phyloP scores from a whole-genome alignment of 1,140 invertebrate genomes.

The Diachasmimorpha longicaudata region DNA sequence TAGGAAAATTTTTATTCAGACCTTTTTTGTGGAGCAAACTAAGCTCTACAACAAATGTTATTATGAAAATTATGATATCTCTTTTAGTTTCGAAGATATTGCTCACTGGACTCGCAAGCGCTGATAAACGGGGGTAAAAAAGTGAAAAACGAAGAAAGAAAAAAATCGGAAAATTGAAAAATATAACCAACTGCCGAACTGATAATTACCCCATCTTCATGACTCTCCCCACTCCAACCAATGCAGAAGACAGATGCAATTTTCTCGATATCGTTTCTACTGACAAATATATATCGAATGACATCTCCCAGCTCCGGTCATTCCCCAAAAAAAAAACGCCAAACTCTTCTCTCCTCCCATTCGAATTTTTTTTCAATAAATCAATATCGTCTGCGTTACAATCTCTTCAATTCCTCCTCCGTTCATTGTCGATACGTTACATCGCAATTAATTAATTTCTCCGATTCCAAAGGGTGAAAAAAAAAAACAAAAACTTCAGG shows the following conservation, averaged over 20 bases:
- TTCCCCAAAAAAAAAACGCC: not conserved
- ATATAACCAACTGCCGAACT: not conserved
- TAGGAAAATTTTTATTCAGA: too few species aligned
- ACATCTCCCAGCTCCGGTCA: slow-evolving; percentile 42
- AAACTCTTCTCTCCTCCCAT: not conserved
- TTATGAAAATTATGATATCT: too few species aligned
- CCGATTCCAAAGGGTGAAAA: not conserved
- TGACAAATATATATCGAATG: slow-evolving; percentile 57
- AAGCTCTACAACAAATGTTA: too few species aligned
- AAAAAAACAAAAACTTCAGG: slow-evolving; percentile 1
- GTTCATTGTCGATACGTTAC: not conserved
- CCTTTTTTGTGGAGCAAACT: too few species aligned
- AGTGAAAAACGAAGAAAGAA: too few species aligned
- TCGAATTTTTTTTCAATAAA: slow-evolving; percentile 5
- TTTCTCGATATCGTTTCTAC: slow-evolving; percentile 55
- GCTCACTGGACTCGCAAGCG: too few species aligned
- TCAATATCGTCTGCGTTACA: not conserved
- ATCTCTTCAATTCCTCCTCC: not conserved
- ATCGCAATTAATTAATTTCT: not conserved
- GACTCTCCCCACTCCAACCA: not conserved
- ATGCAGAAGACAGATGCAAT: slow-evolving; percentile 57
- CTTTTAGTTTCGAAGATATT: too few species aligned
- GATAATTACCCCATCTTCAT: not conserved
- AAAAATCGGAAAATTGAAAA: too few species aligned
- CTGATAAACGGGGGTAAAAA: too few species aligned